These are phyloP conservation scores for Diplodus sargus DNA, from an alignment of 2,797 vertebrate genomes.

Conservation along the genomic window DNA sequence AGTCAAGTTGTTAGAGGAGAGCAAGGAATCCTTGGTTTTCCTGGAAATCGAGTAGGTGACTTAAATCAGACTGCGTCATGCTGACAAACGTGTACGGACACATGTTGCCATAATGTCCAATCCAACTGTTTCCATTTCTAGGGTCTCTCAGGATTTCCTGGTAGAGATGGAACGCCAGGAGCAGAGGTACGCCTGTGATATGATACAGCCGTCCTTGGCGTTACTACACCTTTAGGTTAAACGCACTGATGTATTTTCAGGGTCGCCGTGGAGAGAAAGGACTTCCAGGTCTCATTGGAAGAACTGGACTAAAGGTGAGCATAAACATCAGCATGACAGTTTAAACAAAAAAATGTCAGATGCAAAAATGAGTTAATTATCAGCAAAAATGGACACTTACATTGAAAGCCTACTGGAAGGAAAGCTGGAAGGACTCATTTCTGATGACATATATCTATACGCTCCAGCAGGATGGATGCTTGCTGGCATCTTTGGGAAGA, in stretches of 20 bases:
- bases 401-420: neutral
- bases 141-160: conserved; percentile 64
- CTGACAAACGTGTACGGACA: conserved; percentile 11
- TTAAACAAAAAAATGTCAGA: neutral
- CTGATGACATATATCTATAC: neutral
- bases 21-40: conserved; percentile 86
- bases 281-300: conserved; percentile 68
- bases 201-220: neutral
- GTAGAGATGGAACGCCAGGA: conserved; percentile 56
- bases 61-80: neutral
- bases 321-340: neutral
- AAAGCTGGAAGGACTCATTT: neutral
- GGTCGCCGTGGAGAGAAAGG: conserved; percentile 57
- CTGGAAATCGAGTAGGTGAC: conserved; percentile 83
- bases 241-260: conserved; percentile 49
- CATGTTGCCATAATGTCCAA: neutral
- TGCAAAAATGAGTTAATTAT: neutral
- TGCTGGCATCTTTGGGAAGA: neutral
- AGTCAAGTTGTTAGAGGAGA: conserved; percentile 83
- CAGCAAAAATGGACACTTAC: neutral
- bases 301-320: conserved; percentile 68
- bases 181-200: conserved; percentile 48
- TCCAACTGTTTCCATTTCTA: conserved; percentile 22
- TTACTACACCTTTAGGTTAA: neutral
- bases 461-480: neutral